Base-by-base conservation (phyloP, 1,140 invertebrate species). In the Drosophila burlai region DNA sequence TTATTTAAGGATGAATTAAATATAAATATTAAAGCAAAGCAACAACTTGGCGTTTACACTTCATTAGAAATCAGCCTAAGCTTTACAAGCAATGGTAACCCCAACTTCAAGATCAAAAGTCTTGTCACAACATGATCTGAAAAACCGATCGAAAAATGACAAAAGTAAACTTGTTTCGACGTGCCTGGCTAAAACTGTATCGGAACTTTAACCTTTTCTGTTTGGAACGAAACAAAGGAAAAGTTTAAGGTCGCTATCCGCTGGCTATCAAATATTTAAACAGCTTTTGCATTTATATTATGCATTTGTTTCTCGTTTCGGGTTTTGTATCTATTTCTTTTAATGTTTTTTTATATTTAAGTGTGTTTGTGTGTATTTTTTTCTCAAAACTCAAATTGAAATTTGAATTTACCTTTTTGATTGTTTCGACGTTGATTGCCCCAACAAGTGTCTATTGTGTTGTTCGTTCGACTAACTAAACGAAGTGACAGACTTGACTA, bases 161-260 rank as follows among this genome's bases (percentile, higher is more conserved):
- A 77, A 11, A 62, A 13, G 43, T 15, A 68, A 61, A 77, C 75
- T 58, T 55, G 65, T 77, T 77, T 71, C n/a, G 13, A 18, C 15
- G 15, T 38, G 36, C 21, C 57, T 61, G 36, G 38, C 47, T 66
- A 43, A 52, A 64, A 75, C 58, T 64, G 52, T 52, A 55, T 73
- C 54, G 69, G 46, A 84, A 74, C 46, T 80, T 65, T 68, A 82
- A 86, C 68, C 79, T 76, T 69, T 82, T 73, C 67, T 65, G 59
- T 47, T 60, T 43, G 54, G 54, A 58, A 52, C 49, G 5, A 65
- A 59, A 76, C 63, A 69, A 64, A 83, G 46, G 50, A 66, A 63
- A 83, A 81, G 77, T 89, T 89, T 79, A 87, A 89, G 84, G 77
- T 89, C 77, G 62, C 49, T 55, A 74, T 50, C 81, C 55, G 46